Evolutionary conservation across 2,797 vertebrate genomes (phyloP), one percentile per base, ranked within the genome.

Genomic region (Gymnoscopelus braueri): DNA sequence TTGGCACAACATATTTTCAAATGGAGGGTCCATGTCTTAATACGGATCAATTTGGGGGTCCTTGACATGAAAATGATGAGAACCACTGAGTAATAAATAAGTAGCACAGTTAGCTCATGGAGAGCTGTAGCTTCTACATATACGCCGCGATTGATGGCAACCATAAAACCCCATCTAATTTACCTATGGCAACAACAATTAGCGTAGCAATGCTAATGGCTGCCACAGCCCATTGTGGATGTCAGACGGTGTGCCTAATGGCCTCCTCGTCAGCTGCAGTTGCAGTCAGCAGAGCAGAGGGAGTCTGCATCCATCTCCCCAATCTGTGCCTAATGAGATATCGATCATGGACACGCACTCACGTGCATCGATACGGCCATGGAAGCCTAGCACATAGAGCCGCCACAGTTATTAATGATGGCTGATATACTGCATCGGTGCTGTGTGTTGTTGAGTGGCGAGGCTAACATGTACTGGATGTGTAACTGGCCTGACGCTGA

Each of bases 321-420:
- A 87, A 89, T 89, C n/a, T 79, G 86, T 72, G 75, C 79, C 77
- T 92, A 93, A 93, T 92, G 91, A 88, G 88, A 83, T 92, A 94
- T 93, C 59, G 92, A 93, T 92, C 87, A 69, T 29, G 29, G 70
- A 86, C 84, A 80, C 68, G 74, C 73, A 80, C 68, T 73, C 73
- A 53, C 77, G 65, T 74, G 83, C 74, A 82, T 90, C 79, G 81
- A 88, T 89, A 83, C 83, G 83, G 71, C 78, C 79, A 76, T 85
- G 76, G 85, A 85, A 85, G 84, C 62, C 71, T 0, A 2, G 55
- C 60, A 75, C 65, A 26, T 6, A 68, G 64, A 23, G 48, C 65
- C 3, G 9, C 65, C 58, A 13, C 74, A 65, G 52, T 75, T 63
- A 67, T 64, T 78, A 75, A 63, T 77, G 78, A 69, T 14, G 68